A percentile compares a stretch with the other conserved stretches of the same genome.
phyloP scores from a whole-genome alignment of 2,113 vertebrate genomes.

The Muntiacus muntjak region DNA sequence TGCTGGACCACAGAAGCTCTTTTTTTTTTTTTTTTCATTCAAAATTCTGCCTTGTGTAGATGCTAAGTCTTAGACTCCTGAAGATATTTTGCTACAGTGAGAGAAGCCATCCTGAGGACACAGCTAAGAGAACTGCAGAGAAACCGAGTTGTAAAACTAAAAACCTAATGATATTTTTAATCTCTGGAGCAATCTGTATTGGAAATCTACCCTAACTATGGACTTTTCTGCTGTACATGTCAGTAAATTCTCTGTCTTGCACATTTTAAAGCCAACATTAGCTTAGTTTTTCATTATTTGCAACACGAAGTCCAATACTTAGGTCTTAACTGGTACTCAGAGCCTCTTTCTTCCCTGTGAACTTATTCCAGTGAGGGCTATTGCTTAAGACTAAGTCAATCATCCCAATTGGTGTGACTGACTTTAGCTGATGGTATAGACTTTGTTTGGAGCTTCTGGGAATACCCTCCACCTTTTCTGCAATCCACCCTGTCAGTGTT shows the following conservation, averaged over 20 bases:
- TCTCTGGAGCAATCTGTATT: neutral
- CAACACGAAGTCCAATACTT: neutral
- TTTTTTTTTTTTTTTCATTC: neutral
- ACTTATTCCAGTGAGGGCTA: neutral
- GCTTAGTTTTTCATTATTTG: slow-evolving; percentile 7
- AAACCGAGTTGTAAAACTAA: neutral
- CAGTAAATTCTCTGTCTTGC: neutral
- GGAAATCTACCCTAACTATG: neutral
- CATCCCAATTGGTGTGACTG: neutral
- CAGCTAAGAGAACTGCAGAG: neutral
- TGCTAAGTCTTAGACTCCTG: neutral
- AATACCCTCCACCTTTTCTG: neutral
- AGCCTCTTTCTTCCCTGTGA: neutral
- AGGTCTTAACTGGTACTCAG: neutral
- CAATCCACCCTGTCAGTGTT: neutral
- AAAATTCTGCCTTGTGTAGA: neutral
- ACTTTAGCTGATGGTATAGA: neutral
- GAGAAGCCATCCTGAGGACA: neutral
- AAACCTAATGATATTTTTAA: neutral
- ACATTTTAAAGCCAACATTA: slow-evolving; percentile 1
- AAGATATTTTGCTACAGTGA: neutral
- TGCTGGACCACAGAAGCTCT: neutral
- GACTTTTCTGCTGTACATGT: neutral
- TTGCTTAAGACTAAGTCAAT: neutral
- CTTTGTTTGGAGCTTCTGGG: neutral